Conservation (phyloP, 2,113 vertebrate species). For the Scomber scombrus region DNA sequence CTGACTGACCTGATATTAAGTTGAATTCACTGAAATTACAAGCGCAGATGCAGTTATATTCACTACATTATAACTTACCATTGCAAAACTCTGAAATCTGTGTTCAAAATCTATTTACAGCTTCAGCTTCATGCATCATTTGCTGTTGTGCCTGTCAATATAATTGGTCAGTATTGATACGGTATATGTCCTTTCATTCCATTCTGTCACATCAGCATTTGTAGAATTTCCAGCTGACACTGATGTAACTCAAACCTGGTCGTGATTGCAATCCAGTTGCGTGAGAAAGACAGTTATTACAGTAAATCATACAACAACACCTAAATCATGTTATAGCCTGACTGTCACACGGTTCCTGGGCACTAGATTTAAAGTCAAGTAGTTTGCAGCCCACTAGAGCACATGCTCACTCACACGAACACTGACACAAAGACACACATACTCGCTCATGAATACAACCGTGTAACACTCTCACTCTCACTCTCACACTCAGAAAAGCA, state of each 20-base stretch:
- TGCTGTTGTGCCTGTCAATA: not conserved
- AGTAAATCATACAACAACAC: not conserved
- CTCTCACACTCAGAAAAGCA: not conserved
- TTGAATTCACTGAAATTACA: not conserved
- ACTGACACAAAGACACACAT: not conserved
- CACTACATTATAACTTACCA: not conserved
- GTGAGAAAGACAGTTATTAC: not conserved
- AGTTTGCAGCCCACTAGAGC: not conserved
- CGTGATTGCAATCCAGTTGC: not conserved
- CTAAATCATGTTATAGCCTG: not conserved
- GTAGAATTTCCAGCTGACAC: not conserved
- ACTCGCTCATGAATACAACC: not conserved
- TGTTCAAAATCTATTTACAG: not conserved
- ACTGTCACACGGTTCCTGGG: not conserved
- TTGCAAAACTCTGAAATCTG: not conserved
- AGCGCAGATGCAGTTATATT: not conserved
- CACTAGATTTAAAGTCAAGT: conserved; percentile 10
- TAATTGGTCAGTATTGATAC: not conserved
- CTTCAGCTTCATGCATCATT: not conserved
- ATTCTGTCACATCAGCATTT: conserved; percentile 10
- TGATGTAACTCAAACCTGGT: not conserved
- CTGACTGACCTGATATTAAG: too few species aligned
- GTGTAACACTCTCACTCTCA: not conserved
- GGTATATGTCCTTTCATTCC: not conserved
- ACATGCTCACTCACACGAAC: conserved; percentile 8